Conservation (phyloP, 2,113 vertebrate species). For the Solea solea region DNA sequence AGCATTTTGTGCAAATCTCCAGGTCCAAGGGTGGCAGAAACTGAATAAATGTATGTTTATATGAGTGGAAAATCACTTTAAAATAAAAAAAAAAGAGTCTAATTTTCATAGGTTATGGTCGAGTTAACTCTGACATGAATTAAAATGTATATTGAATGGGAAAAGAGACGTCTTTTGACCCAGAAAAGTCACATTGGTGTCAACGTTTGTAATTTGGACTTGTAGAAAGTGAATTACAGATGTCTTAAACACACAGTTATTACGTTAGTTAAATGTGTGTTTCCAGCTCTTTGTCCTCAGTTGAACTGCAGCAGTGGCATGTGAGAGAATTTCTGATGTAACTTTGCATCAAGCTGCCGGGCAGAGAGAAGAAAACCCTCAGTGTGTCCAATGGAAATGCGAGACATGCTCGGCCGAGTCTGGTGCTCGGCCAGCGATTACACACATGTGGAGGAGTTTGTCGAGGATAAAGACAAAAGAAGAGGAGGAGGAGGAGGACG, state of each 20-base stretch:
- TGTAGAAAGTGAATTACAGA: neutral
- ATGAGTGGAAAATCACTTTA: too few species aligned
- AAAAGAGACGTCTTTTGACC: too few species aligned
- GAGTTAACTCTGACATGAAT: too few species aligned
- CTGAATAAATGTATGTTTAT: too few species aligned
- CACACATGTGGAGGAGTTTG: neutral
- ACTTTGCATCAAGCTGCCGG: conserved; percentile 22
- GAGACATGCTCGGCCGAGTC: neutral
- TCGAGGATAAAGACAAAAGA: neutral
- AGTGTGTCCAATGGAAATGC: conserved; percentile 21
- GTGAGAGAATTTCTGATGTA: conserved; percentile 6
- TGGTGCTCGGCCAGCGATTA: conserved; percentile 25
- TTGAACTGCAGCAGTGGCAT: neutral
- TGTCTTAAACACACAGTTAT: neutral
- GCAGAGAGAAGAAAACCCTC: conserved; percentile 6
- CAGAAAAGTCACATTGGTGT: too few species aligned
- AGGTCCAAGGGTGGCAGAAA: too few species aligned
- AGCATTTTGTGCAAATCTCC: neutral
- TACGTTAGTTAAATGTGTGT: neutral
- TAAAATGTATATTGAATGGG: too few species aligned
- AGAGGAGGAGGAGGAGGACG: too few species aligned
- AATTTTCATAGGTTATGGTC: too few species aligned
- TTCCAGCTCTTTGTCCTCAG: neutral
- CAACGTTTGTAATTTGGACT: too few species aligned
- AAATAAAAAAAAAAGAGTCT: too few species aligned